Conservation (phyloP, 1,140 invertebrate genomes). For the Octopus sinensis region DNA sequence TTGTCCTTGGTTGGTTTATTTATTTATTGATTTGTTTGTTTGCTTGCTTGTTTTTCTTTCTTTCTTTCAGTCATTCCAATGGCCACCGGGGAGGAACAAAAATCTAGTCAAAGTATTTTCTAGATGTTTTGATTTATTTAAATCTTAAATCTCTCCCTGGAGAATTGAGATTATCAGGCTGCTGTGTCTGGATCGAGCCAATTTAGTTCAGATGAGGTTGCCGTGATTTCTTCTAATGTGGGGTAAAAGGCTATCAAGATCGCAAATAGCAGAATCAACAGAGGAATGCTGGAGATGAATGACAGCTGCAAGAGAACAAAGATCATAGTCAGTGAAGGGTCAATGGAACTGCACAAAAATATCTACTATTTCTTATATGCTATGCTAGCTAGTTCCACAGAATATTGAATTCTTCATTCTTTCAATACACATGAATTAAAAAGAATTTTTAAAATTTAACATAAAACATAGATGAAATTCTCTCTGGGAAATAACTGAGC, state of each 20-base stretch:
- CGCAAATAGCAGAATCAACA: constrained; percentile 56
- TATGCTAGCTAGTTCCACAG: too few species aligned
- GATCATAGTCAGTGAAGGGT: background rate
- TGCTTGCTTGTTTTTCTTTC: background rate
- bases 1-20: too few species aligned
- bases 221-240: constrained; percentile 52
- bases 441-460: too few species aligned
- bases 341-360: too few species aligned
- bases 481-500: too few species aligned
- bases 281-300: constrained; percentile 55
- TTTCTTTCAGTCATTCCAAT: background rate
- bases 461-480: too few species aligned
- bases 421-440: too few species aligned
- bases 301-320: constrained; percentile 50
- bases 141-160: background rate
- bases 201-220: constrained; percentile 35
- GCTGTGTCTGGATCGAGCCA: background rate
- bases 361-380: too few species aligned
- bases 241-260: constrained; percentile 57
- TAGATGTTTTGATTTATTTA: too few species aligned
- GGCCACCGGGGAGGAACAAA: background rate
- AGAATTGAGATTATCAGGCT: background rate
- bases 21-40: background rate
- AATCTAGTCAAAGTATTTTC: too few species aligned
- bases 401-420: too few species aligned